phyloP scores from a whole-genome alignment of 2,797 vertebrate genomes.

The Xenopus petersii region DNA sequence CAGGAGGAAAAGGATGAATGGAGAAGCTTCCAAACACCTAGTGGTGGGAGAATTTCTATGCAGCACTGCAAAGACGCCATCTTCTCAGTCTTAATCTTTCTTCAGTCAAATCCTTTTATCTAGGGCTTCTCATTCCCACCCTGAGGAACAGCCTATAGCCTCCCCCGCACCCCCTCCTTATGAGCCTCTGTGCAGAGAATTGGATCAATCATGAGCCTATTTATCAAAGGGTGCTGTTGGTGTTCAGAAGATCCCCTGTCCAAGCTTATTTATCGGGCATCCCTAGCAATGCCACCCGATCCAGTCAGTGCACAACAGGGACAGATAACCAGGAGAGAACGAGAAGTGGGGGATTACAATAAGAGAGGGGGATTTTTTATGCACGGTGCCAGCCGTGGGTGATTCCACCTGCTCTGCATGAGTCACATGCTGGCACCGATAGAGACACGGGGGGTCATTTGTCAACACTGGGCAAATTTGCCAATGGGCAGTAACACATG shows the following conservation, averaged over 20 bases:
- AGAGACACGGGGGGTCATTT: not conserved
- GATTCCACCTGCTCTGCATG: not conserved
- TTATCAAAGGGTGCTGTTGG: not conserved
- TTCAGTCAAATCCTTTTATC: conserved; percentile 51
- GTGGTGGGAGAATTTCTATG: conserved; percentile 1
- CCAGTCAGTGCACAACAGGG: not conserved
- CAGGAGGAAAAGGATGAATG: conserved; percentile 17
- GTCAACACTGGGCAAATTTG: no score
- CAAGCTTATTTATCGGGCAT: conserved; percentile 4
- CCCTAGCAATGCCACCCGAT: conserved; percentile 13
- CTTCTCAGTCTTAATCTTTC: conserved; percentile 74
- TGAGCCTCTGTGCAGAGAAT: conserved; percentile 9
- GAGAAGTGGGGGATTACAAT: not conserved
- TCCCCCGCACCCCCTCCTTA: not conserved
- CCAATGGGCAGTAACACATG: no score
- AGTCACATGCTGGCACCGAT: not conserved
- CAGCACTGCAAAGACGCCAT: conserved; percentile 95
- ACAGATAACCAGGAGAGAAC: not conserved
- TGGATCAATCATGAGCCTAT: not conserved
- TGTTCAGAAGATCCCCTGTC: not conserved
- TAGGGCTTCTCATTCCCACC: conserved; percentile 13
- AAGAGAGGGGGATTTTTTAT: not conserved
- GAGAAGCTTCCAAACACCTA: conserved; percentile 56
- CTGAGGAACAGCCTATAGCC: conserved; percentile 5
- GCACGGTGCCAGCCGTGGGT: not conserved